These are phyloP conservation scores for Ochlodes sylvanus DNA, from an alignment of 2,888 invertebrate species.

Conservation along the genomic window DNA sequence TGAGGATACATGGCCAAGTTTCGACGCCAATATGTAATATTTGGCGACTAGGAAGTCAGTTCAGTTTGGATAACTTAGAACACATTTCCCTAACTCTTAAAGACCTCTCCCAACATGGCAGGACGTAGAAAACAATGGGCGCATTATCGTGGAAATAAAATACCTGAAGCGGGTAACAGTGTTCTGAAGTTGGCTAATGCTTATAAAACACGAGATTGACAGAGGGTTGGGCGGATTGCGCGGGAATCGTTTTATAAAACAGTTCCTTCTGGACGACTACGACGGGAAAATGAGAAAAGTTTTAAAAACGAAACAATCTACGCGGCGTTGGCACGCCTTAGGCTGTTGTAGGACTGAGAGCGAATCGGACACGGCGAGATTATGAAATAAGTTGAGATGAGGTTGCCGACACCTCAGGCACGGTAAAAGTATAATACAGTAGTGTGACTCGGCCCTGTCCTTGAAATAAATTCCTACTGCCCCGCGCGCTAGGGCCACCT, in stretches of 20 bases:
- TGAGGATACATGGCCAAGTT: neutral
- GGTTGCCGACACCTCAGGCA: too few species aligned
- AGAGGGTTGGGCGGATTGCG: conserved; percentile 18
- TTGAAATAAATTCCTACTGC: too few species aligned
- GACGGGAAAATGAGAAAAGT: conserved; percentile 32
- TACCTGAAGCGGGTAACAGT: neutral
- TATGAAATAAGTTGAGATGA: neutral
- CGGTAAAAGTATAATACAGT: too few species aligned
- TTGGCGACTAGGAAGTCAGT: neutral
- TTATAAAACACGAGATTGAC: conserved; percentile 29
- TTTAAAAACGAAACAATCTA: conserved; percentile 32
- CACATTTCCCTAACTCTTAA: neutral
- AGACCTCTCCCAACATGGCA: neutral
- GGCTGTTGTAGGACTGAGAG: neutral
- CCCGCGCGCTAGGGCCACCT: too few species aligned
- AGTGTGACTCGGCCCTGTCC: too few species aligned
- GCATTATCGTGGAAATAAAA: conserved; percentile 11
- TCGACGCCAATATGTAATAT: neutral
- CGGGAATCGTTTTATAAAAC: conserved; percentile 20
- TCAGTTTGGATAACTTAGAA: neutral
- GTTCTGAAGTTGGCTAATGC: conserved; percentile 12
- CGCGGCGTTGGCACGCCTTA: conserved; percentile 12
- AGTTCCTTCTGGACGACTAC: conserved; percentile 7
- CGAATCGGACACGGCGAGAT: neutral
- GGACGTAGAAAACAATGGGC: neutral